Evolutionary conservation across 2,113 vertebrate species (phyloP), one percentile per base, ranked within the genome.

Genomic region (Syngnathus scovelli): DNA sequence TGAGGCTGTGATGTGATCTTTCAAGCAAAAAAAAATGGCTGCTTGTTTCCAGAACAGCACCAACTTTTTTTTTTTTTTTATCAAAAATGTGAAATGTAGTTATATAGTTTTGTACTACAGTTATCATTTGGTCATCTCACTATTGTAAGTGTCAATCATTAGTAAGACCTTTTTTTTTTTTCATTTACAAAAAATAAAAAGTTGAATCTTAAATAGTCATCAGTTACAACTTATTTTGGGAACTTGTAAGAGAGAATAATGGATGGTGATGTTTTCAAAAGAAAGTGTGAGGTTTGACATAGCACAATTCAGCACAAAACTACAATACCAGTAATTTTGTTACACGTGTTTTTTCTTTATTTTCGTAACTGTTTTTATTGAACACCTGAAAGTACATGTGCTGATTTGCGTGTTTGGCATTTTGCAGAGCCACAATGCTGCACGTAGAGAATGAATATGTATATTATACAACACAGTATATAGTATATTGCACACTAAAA

Each of bases 91-190:
- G 83, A 76, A 76, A 84, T 76, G 61, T 87, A 85, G 79, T 69
- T 72, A 70, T 74, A 69, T 78, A 79, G 75, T 72, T 72, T 80
- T 6, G 56, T 72, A 81, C 74, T 83, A 82, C 74, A 72, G 36
- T 41, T 83, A 65, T 82, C 72, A 79, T 73, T 81, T 79, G 82
- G 78, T 79, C 74, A 73, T 82, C 79, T 83, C 38, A 64, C 76
- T 80, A 71, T 77, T 85, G 78, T 80, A 80, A 83, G 80, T 69
- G 68, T 85, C 80, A 82, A 79, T 78, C 82, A 83, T 86, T 78
- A 79, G 84, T 72, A 67, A 73, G 77, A 85, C 75, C 69, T 74
- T 71, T 79, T 78, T 89, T 89, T 89, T 86, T 88, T 90, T 9
- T 43, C 23, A 89, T 89, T 81, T 87, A 88, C 78, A 88, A 85